Conservation (phyloP, 2,888 invertebrate species). For the Eumerus sabulonum region DNA sequence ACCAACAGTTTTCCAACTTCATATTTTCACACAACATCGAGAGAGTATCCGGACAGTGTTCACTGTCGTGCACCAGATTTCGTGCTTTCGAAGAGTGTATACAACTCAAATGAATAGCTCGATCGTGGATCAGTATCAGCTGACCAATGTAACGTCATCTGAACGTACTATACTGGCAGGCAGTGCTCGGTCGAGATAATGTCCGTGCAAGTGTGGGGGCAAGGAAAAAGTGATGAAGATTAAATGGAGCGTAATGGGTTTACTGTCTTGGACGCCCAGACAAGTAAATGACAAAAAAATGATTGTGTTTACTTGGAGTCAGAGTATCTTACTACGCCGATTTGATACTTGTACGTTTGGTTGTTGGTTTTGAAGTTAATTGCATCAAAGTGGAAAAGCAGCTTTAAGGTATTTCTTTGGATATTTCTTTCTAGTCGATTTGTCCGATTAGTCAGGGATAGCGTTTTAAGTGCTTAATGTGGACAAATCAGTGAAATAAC, state of each 20-base stretch:
- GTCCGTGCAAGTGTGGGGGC: constrained; percentile 25
- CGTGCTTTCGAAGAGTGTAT: too few relatives aligned
- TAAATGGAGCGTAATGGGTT: constrained; percentile 64
- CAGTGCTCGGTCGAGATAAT: constrained; percentile 45
- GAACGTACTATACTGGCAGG: background rate
- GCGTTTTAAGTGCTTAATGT: too few relatives aligned
- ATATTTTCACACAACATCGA: constrained; percentile 29
- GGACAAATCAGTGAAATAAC: too few relatives aligned
- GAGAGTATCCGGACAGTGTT: constrained; percentile 1
- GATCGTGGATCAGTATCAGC: constrained; percentile 57
- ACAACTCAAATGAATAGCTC: background rate
- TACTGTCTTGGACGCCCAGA: constrained; percentile 37
- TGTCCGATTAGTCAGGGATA: too few relatives aligned
- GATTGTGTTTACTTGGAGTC: constrained; percentile 38
- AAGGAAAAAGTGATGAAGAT: constrained; percentile 67
- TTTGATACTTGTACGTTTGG: constrained; percentile 30
- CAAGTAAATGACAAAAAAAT: constrained; percentile 19
- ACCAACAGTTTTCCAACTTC: constrained; percentile 61
- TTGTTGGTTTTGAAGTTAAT: constrained; percentile 16
- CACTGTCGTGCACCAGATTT: constrained; percentile 14
- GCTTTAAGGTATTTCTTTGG: too few relatives aligned
- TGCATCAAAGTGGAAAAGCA: constrained; percentile 2
- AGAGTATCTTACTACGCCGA: constrained; percentile 26
- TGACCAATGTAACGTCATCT: constrained; percentile 52
- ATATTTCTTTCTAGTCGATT: too few relatives aligned